phyloP scores from a whole-genome alignment of 2,888 invertebrate genomes.

The Baccha elongata region DNA sequence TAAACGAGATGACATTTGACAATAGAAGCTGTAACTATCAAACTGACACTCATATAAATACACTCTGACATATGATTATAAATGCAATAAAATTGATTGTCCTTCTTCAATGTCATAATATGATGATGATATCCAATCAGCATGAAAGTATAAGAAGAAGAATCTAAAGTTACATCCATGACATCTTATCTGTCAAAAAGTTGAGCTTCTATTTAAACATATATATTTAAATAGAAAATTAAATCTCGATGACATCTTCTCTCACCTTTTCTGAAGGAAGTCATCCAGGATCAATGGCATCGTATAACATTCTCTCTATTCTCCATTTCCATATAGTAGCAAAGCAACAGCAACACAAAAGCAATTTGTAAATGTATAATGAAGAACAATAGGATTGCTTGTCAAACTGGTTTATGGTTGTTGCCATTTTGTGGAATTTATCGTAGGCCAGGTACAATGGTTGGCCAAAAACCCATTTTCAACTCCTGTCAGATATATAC shows the following conservation, averaged over 20 bases:
- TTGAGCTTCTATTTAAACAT: neutral
- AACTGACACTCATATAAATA: neutral
- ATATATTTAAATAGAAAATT: conserved; percentile 24
- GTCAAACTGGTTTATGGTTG: conserved; percentile 48
- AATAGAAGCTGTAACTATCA: neutral
- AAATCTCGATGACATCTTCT: conserved; percentile 37
- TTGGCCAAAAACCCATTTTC: conserved; percentile 64
- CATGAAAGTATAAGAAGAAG: conserved; percentile 20
- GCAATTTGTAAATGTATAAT: conserved; percentile 62
- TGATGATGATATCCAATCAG: conserved; percentile 43
- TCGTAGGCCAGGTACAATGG: conserved; percentile 17
- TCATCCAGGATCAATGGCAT: neutral
- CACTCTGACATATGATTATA: conserved; percentile 40
- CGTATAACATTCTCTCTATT: neutral
- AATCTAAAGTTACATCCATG: neutral
- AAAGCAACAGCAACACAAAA: conserved; percentile 23
- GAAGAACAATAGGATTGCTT: conserved; percentile 54
- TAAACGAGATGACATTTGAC: conserved; percentile 37
- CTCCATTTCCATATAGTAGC: neutral
- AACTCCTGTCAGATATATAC: conserved; percentile 56
- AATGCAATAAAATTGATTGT: conserved; percentile 63
- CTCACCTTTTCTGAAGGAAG: conserved; percentile 57
- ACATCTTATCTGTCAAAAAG: conserved; percentile 45
- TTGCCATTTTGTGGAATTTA: conserved; percentile 59
- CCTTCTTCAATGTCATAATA: conserved; percentile 19